phyloP scores from a whole-genome alignment of 2,797 vertebrate species.

The Borostomias antarcticus region DNA sequence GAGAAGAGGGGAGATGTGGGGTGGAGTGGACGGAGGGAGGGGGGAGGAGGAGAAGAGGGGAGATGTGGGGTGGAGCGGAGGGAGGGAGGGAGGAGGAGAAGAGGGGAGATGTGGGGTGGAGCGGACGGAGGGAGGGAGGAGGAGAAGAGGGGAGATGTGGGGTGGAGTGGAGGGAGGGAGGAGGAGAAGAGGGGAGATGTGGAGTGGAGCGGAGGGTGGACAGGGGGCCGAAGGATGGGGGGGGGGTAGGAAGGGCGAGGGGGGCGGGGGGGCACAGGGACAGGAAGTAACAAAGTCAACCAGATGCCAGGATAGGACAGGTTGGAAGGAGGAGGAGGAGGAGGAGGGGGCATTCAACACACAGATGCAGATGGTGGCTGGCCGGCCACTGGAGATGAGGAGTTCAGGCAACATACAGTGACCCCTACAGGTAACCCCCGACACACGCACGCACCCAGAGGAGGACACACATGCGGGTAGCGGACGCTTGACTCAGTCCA shows the following conservation, averaged over 20 bases:
- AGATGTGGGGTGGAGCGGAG: neutral
- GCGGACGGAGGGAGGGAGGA: neutral
- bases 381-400: constrained; percentile 37
- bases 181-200: neutral
- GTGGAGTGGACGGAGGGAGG: constrained; percentile 5
- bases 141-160: neutral
- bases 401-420: constrained; percentile 32
- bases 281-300: constrained; percentile 4
- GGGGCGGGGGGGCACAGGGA: constrained; percentile 2
- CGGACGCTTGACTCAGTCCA: too few species aligned
- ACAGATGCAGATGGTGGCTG: constrained; percentile 54
- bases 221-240: neutral
- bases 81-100: neutral
- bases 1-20: neutral
- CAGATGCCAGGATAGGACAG: constrained; percentile 32
- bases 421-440: constrained; percentile 2
- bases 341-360: constrained; percentile 53
- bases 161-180: neutral
- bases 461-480: too few species aligned
- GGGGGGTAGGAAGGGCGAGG: constrained; percentile 9
- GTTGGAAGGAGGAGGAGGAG: constrained; percentile 24
- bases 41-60: neutral
- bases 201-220: neutral
- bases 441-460: constrained; percentile 54
- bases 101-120: neutral